Conservation (phyloP, 2,113 vertebrate species). For the Phocoena sinus region DNA sequence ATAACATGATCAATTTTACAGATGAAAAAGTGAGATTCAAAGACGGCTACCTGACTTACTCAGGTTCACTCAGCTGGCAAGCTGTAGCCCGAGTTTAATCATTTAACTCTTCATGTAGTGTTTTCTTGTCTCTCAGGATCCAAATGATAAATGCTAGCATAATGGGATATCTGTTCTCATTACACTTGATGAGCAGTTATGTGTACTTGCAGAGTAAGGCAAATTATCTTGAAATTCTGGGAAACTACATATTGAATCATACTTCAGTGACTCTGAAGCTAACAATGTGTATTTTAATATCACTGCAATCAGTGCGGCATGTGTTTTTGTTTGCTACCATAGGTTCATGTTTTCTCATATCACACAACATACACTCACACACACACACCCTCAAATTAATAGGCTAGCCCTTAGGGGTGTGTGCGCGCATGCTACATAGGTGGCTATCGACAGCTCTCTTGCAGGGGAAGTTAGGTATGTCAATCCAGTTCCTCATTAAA, state of each 20-base stretch:
- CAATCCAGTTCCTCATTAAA: not conserved
- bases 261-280: not conserved
- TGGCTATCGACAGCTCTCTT: not conserved
- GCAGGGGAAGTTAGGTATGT: not conserved
- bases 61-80: not conserved
- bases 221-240: constrained; percentile 31
- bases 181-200: not conserved
- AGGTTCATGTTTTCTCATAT: not conserved
- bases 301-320: not conserved
- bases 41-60: not conserved
- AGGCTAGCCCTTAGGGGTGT: not conserved
- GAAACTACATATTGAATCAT: not conserved
- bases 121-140: not conserved
- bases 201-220: not conserved
- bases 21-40: not conserved
- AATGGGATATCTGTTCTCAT: not conserved
- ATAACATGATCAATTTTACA: not conserved
- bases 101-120: not conserved
- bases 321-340: not conserved
- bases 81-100: not conserved
- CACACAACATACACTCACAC: not conserved
- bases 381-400: not conserved
- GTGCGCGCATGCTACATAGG: fast-evolving
- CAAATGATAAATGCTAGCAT: not conserved
- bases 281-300: not conserved